phyloP scores from a whole-genome alignment of 2,888 invertebrate species.

The Andrena trimmerana region DNA sequence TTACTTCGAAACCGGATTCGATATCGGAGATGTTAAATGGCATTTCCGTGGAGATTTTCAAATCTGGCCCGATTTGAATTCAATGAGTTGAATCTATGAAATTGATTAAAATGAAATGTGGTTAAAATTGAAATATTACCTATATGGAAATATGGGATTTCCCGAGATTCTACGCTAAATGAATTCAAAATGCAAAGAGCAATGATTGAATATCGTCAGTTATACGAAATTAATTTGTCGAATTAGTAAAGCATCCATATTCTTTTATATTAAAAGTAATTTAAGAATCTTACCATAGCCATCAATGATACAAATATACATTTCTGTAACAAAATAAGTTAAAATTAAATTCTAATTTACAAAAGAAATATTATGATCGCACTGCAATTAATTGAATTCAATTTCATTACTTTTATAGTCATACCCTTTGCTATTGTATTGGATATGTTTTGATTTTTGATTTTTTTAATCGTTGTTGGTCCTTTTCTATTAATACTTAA shows the following conservation, averaged over 20 bases:
- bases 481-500: not conserved
- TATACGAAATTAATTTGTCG: no score
- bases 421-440: no score
- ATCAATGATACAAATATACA: not conserved
- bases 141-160: not conserved
- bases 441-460: not conserved
- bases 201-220: not conserved
- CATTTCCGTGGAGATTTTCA: not conserved
- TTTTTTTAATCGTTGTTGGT: not conserved
- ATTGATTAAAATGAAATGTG: not conserved
- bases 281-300: not conserved
- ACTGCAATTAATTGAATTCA: no score
- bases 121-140: not conserved
- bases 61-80: not conserved
- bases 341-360: no score
- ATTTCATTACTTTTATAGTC: no score
- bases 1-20: conserved; percentile 2
- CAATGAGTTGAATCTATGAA: not conserved
- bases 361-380: no score
- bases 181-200: not conserved
- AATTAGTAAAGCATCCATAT: not conserved
- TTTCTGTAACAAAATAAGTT: not conserved
- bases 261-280: not conserved
- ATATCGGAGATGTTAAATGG: conserved; percentile 17
- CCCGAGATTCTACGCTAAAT: not conserved